Percentiles rank a stretch among this genome's conserved stretches.
These are phyloP conservation scores for Psilanteris sp. DNA, from an alignment of 1,140 invertebrate species.

Conservation along the genomic window DNA sequence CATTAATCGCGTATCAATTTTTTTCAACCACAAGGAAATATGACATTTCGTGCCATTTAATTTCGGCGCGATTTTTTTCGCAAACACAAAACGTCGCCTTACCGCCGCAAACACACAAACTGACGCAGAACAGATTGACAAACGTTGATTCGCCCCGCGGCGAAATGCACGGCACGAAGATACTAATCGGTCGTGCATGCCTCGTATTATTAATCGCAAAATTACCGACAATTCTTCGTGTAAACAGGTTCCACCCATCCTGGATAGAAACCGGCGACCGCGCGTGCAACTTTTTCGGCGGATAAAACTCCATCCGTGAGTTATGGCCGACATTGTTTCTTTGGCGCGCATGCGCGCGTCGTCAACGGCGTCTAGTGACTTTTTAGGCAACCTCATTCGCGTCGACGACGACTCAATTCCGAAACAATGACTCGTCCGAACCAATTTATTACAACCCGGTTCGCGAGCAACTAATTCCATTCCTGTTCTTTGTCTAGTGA, in stretches of 20 bases:
- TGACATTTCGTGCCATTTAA: too few species aligned
- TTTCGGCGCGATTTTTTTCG: slow-evolving; percentile 2
- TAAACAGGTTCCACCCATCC: slow-evolving; percentile 74
- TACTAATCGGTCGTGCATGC: slow-evolving; percentile 71
- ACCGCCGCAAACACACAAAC: not conserved
- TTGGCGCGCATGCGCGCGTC: not conserved
- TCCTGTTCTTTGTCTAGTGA: too few species aligned
- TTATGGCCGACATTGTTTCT: slow-evolving; percentile 58
- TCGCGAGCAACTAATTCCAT: too few species aligned
- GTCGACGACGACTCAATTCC: too few species aligned
- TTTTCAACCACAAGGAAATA: too few species aligned
- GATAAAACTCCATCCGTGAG: slow-evolving; percentile 56
- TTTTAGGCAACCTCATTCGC: too few species aligned
- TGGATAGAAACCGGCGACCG: slow-evolving; percentile 60
- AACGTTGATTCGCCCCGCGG: slow-evolving; percentile 8
- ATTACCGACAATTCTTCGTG: slow-evolving; percentile 68
- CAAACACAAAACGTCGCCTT: slow-evolving; percentile 4
- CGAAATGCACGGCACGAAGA: slow-evolving; percentile 59
- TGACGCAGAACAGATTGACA: slow-evolving; percentile 3
- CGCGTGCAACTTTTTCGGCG: slow-evolving; percentile 59
- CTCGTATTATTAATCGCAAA: slow-evolving; percentile 74
- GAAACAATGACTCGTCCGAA: too few species aligned
- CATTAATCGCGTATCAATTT: too few species aligned
- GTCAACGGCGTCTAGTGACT: too few species aligned
- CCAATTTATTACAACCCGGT: too few species aligned